Evolutionary conservation across 2,113 vertebrate genomes (phyloP).

Genomic region (Macaca fascicularis): DNA sequence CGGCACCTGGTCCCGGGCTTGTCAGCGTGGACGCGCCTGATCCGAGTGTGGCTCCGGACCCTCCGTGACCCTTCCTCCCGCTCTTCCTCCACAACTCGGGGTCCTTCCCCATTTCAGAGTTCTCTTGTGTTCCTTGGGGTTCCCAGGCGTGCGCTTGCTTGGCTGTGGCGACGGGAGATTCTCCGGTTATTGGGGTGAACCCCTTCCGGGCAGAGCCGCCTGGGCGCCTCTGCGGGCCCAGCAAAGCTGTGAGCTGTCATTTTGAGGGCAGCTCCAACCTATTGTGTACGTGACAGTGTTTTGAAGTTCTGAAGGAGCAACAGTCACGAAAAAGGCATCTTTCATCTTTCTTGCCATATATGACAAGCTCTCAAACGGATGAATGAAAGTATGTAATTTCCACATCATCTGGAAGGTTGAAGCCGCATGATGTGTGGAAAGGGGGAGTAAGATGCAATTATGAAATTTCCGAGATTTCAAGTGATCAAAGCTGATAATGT

Average conservation of each 20-base stretch:
- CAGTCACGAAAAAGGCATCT: background rate
- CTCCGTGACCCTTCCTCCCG: background rate
- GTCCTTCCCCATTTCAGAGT: background rate
- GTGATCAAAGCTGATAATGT: background rate
- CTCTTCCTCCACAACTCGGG: background rate
- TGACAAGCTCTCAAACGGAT: background rate
- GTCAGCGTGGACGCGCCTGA: background rate
- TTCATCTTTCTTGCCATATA: background rate
- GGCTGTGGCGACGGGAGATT: background rate
- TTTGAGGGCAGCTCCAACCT: background rate
- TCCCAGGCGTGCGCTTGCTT: background rate
- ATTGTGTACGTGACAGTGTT: conserved; percentile 55
- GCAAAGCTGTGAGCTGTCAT: conserved; percentile 46
- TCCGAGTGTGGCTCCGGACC: background rate
- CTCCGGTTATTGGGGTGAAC: background rate
- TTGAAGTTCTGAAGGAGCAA: conserved; percentile 57
- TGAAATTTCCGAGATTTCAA: background rate
- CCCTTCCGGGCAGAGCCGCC: background rate
- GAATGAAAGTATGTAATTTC: conserved; percentile 43
- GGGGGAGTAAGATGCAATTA: background rate
- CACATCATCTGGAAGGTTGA: background rate
- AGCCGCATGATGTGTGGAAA: conserved; percentile 6
- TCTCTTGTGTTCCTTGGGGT: background rate
- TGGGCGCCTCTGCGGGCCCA: conserved; percentile 11
- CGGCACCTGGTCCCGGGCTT: background rate